Evolutionary conservation across 2,797 vertebrate genomes (phyloP), one percentile per base, ranked within the genome.

Genomic region (Paratrypauchen microcephalus): DNA sequence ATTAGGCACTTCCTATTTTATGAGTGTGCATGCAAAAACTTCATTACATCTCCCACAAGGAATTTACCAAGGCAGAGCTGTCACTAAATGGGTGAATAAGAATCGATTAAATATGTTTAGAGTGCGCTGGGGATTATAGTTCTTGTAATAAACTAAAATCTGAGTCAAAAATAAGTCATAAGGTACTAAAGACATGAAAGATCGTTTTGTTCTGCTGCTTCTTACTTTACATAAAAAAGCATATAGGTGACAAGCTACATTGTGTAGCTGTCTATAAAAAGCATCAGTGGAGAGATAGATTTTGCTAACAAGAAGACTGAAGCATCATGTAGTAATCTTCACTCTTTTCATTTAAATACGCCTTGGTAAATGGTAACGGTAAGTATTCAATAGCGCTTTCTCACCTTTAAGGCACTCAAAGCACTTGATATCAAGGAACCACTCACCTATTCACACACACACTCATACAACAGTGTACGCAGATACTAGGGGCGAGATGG

Each of bases 1-100:
- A 86, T 87, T 84, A 86, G 75, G 70, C 65, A 74, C 72, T 83
- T 83, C 79, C 82, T 86, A 28, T 32, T 78, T 87, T 78, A 68
- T 79, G 74, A 78, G 75, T 54, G 54, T 75, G 80, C 65, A 68
- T 71, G 70, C 76, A 64, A 77, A 72, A 69, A 80, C 64, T 79
- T 89, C 70, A 86, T 89, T 83, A 83, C 82, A 80, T 75, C 69
- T 61, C 71, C 76, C 73, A 61, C 63, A 66, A 69, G 73, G 77
- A 74, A 69, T 80, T 87, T 76, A 79, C 56, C 28, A 55, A 66
- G 57, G 67, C 32, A 78, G 58, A 67, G 66, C 72, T 73, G 74
- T 69, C 77, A 76, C 76, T 84, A 77, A 86, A 82, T 65, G 57
- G 39, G 26, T 81, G 61, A 79, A 72, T 75, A 63, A 82, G 80